Base-by-base conservation (phyloP, 2,113 vertebrate species). In the Chionis minor region DNA sequence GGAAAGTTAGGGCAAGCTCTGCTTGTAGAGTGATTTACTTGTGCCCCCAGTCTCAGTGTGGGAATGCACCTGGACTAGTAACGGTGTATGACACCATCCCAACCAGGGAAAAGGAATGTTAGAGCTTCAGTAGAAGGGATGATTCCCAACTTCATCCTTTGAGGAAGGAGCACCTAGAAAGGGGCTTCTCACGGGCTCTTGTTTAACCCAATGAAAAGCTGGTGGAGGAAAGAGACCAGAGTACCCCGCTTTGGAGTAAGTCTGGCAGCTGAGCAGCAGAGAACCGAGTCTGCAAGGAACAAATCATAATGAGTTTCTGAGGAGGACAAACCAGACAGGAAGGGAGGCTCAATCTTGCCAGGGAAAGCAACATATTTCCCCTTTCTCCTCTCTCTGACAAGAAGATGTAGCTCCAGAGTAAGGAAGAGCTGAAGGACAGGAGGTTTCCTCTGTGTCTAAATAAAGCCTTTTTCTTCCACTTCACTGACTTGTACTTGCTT, bases 361-460 rank as follows among this genome's bases (percentile, higher is more conserved):
- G 38, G 59, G 12, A 85, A 81, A 74, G 65, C 55, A 87, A 35
- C 7, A 10, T n/a, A 59, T 40, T 35, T 79, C 13, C 12, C 17
- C 40, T 63, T 91, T 79, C 61, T 67, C 15, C 26, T 75, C 26
- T 61, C 52, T 81, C 54, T 91, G 70, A 33, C 42, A 83, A 82
- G 14, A 61, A 70, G 22, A 22, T 62, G 59, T 47, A 81, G 24
- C 45, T 90, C 5, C 35, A 77, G 58, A 14, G 24, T 65, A 62
- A 72, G 67, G 35, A 90, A 82, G 23, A 82, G 40, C 35, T 95
- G 70, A 79, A 94, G 67, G 54, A 67, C 52, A 74, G n/a, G 32
- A 79, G 23, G 24, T 81, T 88, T 83, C 67, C 12, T 82, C 49
- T 58, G 13, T 73, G 8, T 80, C 62, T 52, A 33, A 82, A 94